Base-by-base conservation (phyloP, 2,888 invertebrate species). In the Gandaritis pyraliata region DNA sequence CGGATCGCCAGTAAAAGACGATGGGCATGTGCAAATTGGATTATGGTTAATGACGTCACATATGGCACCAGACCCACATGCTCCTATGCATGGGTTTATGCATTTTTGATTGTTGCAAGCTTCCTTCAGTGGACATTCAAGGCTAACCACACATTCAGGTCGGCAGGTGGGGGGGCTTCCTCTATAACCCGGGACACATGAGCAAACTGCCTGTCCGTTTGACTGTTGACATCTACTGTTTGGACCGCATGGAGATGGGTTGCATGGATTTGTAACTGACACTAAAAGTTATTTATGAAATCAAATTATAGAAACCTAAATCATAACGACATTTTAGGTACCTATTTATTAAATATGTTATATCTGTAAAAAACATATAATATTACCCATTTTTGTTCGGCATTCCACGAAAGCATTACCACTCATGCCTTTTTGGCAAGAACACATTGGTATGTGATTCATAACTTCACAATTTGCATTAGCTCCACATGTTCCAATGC, bases 191-290 rank as follows among this genome's bases (percentile, higher is more conserved):
- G 94, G 90, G 43, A 95, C 86, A 78, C 97, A 97, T 36, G 95
- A 94, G 80, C 97, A 97, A 51, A 95, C 94, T 45, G 96, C 95
- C 66, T 94, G 93, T 29, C 94, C 94, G 71, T 95, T 94, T 12
- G 94, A 92, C 75, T 95, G 94, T 72, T 94, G 93, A 76, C 97
- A 97, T 74, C 95, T 93, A 43, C 96, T 94, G 77, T 96, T 95
- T 13, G 95, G 94, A 48, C 97, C 97, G 80, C 97, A 97, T 0
- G 96, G 96, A 51, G 96, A 94, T 33, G 96, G 96, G 66, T 94
- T 90, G 77, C 97, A 97, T 16, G 96, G 95, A 83, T 95, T 94
- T 60, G 75, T 68, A 3, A 78, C 69, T 13, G 72, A 65, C 56
- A 81, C 90, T 89, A 72, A 49, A 87, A 87, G 33, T 33, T 33